Conservation (phyloP, 2,113 vertebrate species). For the Myodes glareolus region DNA sequence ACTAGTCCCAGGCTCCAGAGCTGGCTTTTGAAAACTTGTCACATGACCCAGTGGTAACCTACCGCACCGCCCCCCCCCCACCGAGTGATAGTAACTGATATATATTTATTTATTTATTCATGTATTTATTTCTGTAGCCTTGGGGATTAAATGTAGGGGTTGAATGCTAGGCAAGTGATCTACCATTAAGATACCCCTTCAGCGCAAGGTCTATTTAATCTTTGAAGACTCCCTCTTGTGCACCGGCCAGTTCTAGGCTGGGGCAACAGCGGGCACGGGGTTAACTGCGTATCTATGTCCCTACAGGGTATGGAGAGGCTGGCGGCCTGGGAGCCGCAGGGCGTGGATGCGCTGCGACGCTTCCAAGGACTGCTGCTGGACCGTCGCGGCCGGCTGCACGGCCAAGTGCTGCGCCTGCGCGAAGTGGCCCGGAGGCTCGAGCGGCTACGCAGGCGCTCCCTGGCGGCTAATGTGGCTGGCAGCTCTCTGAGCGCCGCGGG, state of each 20-base stretch:
- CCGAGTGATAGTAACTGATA: not conserved
- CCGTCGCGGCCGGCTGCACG: conserved; percentile 79
- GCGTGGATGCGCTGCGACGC: conserved; percentile 72
- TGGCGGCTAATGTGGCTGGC: conserved; percentile 81
- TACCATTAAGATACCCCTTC: not conserved
- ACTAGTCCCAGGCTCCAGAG: not conserved
- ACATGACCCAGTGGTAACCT: not conserved
- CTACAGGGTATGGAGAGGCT: conserved; percentile 82
- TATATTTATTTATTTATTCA: not conserved
- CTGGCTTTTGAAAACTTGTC: not conserved
- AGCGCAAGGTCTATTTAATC: not conserved
- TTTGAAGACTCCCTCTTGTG: not conserved
- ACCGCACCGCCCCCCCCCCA: not conserved
- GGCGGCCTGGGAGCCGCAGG: not conserved
- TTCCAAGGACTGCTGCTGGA: conserved; percentile 83
- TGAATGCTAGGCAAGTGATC: not conserved
- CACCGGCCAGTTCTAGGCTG: not conserved
- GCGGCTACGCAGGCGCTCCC: conserved; percentile 80
- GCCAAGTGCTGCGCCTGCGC: conserved; percentile 84
- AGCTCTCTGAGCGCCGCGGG: conserved; percentile 83
- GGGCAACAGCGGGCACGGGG: fast-evolving
- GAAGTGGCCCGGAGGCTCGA: conserved; percentile 80
- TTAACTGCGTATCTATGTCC: conserved; percentile 63
- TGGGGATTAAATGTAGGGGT: not conserved
- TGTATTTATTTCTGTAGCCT: not conserved